phyloP scores from a whole-genome alignment of 2,113 vertebrate species.

The Cheilinus undulatus region DNA sequence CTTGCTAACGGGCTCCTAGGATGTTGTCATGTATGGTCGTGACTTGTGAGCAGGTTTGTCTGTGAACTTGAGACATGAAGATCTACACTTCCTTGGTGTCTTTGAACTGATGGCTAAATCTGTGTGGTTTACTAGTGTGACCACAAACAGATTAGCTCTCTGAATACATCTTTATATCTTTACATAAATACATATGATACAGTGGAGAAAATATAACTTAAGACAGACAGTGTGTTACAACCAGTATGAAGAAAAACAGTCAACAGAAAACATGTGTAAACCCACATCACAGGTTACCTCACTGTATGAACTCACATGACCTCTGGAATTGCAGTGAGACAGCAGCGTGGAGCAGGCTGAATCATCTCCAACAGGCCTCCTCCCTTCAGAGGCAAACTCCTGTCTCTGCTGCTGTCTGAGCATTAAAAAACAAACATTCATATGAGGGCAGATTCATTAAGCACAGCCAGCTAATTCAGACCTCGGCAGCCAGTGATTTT shows the following conservation, averaged over 20 bases:
- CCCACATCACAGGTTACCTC: background rate
- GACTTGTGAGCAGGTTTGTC: conserved; percentile 21
- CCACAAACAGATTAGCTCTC: background rate
- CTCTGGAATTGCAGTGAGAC: background rate
- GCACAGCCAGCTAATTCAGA: background rate
- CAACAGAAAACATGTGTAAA: background rate
- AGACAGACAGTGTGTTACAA: background rate
- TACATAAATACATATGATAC: background rate
- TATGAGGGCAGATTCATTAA: background rate
- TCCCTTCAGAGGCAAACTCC: conserved; percentile 22
- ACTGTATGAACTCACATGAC: conserved; percentile 11
- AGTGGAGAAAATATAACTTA: background rate
- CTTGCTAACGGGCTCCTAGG: background rate
- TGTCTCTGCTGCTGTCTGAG: conserved; percentile 17
- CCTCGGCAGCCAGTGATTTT: background rate
- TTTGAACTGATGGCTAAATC: background rate
- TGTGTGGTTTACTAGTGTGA: background rate
- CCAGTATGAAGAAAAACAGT: background rate
- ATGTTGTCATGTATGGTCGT: conserved; percentile 6
- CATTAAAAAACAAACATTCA: background rate
- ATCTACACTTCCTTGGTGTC: background rate
- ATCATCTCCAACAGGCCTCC: background rate
- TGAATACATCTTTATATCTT: background rate
- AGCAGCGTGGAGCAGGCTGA: background rate
- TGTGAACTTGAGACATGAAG: background rate